Conservation (phyloP, 2,888 invertebrate species). For the Sesia apiformis region DNA sequence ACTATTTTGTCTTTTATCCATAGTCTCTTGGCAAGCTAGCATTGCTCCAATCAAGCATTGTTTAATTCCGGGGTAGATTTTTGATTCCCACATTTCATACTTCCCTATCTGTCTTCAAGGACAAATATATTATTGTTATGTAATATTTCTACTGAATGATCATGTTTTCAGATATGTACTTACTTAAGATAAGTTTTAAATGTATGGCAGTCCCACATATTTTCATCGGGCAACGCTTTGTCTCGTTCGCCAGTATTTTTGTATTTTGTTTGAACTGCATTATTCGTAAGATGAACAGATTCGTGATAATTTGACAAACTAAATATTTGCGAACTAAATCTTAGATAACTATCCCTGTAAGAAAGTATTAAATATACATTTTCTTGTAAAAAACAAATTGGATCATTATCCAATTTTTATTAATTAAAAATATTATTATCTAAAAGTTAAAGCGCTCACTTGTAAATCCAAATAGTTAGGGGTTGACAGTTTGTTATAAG, state of each 20-base stretch:
- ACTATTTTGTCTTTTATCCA: slow-evolving; percentile 86
- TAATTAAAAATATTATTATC: not conserved
- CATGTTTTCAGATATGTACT: slow-evolving; percentile 14
- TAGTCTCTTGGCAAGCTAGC: slow-evolving; percentile 89
- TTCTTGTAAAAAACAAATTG: not conserved
- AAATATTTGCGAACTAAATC: slow-evolving; percentile 94
- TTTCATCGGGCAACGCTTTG: slow-evolving; percentile 87
- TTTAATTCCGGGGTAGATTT: slow-evolving; percentile 92
- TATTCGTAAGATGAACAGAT: slow-evolving; percentile 93
- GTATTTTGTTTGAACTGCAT: slow-evolving; percentile 94
- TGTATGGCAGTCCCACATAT: slow-evolving; percentile 95
- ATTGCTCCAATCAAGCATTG: slow-evolving; percentile 84
- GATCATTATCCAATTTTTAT: not conserved
- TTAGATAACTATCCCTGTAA: slow-evolving; percentile 88
- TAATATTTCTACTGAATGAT: not conserved
- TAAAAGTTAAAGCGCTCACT: slow-evolving; percentile 57
- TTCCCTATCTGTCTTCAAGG: slow-evolving; percentile 80
- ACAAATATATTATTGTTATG: not conserved
- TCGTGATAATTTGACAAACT: slow-evolving; percentile 91
- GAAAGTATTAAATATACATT: slow-evolving; percentile 8
- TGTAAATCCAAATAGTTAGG: slow-evolving; percentile 93
- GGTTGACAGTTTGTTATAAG: slow-evolving; percentile 93
- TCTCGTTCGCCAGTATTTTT: slow-evolving; percentile 80
- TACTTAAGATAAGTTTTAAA: slow-evolving; percentile 83
- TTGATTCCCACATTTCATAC: slow-evolving; percentile 85